phyloP scores from a whole-genome alignment of 2,888 invertebrate species.

The Athalia circularis region DNA sequence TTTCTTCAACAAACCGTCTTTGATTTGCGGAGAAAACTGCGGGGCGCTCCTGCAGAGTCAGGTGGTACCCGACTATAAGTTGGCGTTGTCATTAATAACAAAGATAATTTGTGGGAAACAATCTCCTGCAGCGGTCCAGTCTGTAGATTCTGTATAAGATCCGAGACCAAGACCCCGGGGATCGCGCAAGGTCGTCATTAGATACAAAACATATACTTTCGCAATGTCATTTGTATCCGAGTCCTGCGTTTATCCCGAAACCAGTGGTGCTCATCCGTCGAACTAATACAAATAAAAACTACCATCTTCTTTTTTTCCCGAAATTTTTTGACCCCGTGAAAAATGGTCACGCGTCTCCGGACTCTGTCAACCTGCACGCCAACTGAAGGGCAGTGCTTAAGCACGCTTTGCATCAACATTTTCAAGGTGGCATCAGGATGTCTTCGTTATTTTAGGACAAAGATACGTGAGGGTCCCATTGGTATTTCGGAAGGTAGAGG shows the following conservation, averaged over 20 bases:
- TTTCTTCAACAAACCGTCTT: constrained; percentile 39
- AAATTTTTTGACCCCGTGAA: too few relatives aligned
- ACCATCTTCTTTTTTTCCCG: too few relatives aligned
- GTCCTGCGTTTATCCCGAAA: neutral
- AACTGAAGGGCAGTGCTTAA: neutral
- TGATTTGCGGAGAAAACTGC: constrained; percentile 48
- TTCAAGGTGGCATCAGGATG: constrained; percentile 4
- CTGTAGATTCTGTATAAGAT: constrained; percentile 9
- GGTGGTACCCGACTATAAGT: constrained; percentile 37
- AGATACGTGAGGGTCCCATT: constrained; percentile 53
- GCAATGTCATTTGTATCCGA: constrained; percentile 56
- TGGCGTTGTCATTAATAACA: constrained; percentile 59
- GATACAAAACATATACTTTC: constrained; percentile 49
- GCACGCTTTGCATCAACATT: constrained; percentile 24
- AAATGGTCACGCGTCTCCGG: neutral
- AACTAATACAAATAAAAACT: too few relatives aligned
- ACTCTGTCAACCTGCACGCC: constrained; percentile 29
- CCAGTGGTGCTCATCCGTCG: constrained; percentile 26
- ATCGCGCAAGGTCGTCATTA: constrained; percentile 47
- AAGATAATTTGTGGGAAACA: constrained; percentile 58
- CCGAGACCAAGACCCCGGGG: neutral
- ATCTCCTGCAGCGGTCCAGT: constrained; percentile 48
- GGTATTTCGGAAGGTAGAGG: constrained; percentile 42
- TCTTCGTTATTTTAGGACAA: constrained; percentile 64
- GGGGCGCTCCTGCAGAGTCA: constrained; percentile 45